Percentiles rank a stretch among this genome's conserved stretches.
Conservation (phyloP, 2,888 invertebrate species). For the Drosophila mayaguana region DNA sequence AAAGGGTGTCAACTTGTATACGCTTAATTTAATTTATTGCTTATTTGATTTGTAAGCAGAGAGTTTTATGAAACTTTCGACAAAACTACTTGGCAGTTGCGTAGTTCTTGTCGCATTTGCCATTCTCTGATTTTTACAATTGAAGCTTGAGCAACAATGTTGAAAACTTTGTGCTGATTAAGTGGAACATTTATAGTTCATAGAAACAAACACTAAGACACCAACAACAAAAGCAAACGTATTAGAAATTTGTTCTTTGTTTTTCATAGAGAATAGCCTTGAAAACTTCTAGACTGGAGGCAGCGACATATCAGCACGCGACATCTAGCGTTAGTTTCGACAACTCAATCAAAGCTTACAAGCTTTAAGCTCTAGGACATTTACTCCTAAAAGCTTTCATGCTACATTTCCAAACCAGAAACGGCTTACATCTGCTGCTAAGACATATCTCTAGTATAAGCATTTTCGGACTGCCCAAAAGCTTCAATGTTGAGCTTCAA, state of each 20-base stretch:
- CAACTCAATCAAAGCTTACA: background rate
- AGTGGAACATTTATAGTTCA: background rate
- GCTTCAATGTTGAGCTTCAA: too few relatives aligned
- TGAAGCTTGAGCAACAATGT: slow-evolving; percentile 8
- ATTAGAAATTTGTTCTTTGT: background rate
- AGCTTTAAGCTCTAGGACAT: slow-evolving; percentile 4
- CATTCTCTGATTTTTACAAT: slow-evolving; percentile 18
- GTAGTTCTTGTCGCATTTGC: slow-evolving; percentile 8
- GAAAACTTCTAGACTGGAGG: background rate
- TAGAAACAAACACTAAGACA: background rate
- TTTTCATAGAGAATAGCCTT: background rate
- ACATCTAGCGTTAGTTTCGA: slow-evolving; percentile 8
- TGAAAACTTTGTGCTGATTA: slow-evolving; percentile 8
- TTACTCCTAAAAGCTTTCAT: background rate
- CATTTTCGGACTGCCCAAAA: too few relatives aligned
- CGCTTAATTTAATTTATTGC: slow-evolving; percentile 72
- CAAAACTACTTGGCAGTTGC: slow-evolving; percentile 28
- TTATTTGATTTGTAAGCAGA: slow-evolving; percentile 59
- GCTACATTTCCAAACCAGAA: background rate
- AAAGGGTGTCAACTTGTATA: slow-evolving; percentile 71
- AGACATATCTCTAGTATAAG: too few relatives aligned
- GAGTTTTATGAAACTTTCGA: slow-evolving; percentile 45
- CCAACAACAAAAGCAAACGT: background rate
- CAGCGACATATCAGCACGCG: background rate
- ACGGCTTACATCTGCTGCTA: too few relatives aligned